Percentiles rank a stretch among this genome's conserved stretches.
phyloP scores from a whole-genome alignment of 2,797 vertebrate genomes.

The Potorous gilbertii region DNA sequence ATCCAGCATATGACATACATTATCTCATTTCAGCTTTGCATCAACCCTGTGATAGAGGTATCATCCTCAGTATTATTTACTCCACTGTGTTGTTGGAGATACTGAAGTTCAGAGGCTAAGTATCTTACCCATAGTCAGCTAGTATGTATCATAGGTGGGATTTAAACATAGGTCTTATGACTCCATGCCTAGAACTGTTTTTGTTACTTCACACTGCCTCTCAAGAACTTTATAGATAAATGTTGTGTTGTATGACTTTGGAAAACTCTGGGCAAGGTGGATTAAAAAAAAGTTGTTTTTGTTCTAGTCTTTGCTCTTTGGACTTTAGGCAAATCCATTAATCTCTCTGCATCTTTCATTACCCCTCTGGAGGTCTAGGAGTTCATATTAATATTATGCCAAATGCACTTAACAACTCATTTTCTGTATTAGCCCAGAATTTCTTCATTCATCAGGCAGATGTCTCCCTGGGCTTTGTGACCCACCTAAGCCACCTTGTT shows the following conservation, averaged over 20 bases:
- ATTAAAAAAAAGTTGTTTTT: background rate
- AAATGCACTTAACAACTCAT: slow-evolving; percentile 10
- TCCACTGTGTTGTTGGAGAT: background rate
- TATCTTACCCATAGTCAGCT: background rate
- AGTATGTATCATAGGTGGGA: background rate
- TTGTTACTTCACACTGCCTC: background rate
- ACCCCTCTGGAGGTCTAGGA: background rate
- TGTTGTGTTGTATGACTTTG: background rate
- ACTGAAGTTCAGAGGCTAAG: background rate
- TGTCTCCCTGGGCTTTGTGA: background rate
- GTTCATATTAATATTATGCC: background rate
- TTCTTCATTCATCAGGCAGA: background rate
- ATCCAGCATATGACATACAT: background rate
- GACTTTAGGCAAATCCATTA: slow-evolving; percentile 27
- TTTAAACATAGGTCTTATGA: background rate
- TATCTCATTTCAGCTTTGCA: background rate
- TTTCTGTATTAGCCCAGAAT: slow-evolving; percentile 5
- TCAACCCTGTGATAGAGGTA: background rate
- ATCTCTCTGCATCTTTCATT: background rate
- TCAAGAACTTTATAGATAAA: background rate
- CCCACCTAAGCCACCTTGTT: background rate
- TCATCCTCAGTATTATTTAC: background rate
- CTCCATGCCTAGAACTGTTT: background rate
- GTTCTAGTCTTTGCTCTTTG: slow-evolving; percentile 21
- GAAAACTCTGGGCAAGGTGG: background rate